phyloP scores from a whole-genome alignment of 2,113 vertebrate genomes.

The Urocynchramus pylzowi region DNA sequence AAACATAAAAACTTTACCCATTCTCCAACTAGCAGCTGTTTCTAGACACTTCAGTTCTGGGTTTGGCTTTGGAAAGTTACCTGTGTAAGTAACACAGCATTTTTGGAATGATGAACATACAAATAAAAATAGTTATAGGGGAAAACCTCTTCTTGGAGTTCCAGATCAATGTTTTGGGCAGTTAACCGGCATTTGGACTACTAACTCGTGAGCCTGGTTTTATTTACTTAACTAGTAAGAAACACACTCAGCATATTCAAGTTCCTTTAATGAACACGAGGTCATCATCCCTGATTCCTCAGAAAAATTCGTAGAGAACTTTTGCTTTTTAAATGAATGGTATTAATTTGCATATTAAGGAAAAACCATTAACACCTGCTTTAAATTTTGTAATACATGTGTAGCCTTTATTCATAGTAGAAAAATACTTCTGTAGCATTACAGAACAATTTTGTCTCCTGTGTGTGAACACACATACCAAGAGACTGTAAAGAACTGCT shows the following conservation, averaged over 20 bases:
- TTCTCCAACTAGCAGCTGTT: neutral
- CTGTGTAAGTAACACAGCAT: neutral
- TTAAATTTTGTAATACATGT: neutral
- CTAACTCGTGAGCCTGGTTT: neutral
- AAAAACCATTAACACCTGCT: neutral
- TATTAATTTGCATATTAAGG: neutral
- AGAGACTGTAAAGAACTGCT: neutral
- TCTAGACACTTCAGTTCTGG: neutral
- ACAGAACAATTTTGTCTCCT: neutral
- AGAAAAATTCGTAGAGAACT: neutral
- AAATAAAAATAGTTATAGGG: neutral
- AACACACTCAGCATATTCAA: neutral
- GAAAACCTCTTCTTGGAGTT: neutral
- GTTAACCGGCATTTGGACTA: neutral
- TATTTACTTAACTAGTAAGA: neutral
- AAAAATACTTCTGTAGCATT: neutral
- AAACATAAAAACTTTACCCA: neutral
- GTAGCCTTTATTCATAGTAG: neutral
- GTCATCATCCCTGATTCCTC: neutral
- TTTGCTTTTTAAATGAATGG: neutral
- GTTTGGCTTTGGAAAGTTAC: neutral
- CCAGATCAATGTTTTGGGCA: neutral
- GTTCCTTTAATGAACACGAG: neutral
- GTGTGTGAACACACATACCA: accelerated
- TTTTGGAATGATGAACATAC: neutral